These are phyloP conservation scores for Hydriomena furcata DNA, from an alignment of 2,888 invertebrate genomes.

Conservation along the genomic window DNA sequence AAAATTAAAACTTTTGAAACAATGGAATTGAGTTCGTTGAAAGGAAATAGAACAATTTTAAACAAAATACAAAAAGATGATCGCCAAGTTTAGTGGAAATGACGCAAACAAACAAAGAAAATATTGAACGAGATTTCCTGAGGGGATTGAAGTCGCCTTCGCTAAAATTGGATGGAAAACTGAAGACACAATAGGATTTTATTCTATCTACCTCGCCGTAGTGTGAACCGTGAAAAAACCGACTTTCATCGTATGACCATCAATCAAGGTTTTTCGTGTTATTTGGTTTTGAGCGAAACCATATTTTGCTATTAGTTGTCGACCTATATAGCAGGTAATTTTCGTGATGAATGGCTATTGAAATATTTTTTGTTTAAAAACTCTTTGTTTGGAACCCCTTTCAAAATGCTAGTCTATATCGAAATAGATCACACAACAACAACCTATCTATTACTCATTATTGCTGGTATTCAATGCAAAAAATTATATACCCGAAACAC, in stretches of 20 bases:
- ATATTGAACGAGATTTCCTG: constrained; percentile 69
- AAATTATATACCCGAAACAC: too few relatives aligned
- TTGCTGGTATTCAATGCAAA: too few relatives aligned
- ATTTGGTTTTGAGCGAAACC: constrained; percentile 43
- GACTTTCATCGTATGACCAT: constrained; percentile 49
- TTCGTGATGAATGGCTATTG: constrained; percentile 4
- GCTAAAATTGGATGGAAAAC: constrained; percentile 70
- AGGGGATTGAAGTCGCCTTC: constrained; percentile 62
- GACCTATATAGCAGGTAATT: constrained; percentile 32
- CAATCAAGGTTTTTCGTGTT: constrained; percentile 53
- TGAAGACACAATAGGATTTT: constrained; percentile 61
- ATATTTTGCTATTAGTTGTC: constrained; percentile 27
- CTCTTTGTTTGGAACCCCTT: too few relatives aligned
- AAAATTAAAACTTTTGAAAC: constrained; percentile 15
- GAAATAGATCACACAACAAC: too few relatives aligned
- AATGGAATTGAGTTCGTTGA: constrained; percentile 22
- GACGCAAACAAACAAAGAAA: constrained; percentile 62
- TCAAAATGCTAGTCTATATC: too few relatives aligned
- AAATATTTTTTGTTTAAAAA: constrained; percentile 4
- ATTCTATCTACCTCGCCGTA: constrained; percentile 50
- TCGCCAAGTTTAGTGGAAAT: constrained; percentile 46
- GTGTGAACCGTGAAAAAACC: constrained; percentile 32
- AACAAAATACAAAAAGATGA: constrained; percentile 27
- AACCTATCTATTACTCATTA: too few relatives aligned
- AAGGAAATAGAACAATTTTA: constrained; percentile 18